Base-by-base conservation (phyloP, 2,113 vertebrate species). In the Burhinus oedicnemus region DNA sequence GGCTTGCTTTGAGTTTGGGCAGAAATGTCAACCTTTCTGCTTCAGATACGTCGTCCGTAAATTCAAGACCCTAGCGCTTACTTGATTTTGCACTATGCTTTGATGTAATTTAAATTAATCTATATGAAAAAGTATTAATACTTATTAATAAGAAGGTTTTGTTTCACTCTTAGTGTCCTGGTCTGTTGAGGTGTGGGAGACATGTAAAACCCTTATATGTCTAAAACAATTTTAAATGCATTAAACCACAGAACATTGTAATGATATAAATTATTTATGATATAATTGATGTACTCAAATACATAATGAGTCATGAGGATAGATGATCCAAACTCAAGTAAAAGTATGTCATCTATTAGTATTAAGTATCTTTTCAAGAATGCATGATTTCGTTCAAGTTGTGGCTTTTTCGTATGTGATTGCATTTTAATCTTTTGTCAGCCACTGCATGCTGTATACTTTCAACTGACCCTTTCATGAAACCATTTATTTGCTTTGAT, bases 191-290 rank as follows among this genome's bases (percentile, higher is more conserved):
- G 74, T 85, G 64, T 40, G 25, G 29, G 42, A 87, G 47, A 75
- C 30, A 23, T 71, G n/a, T 18, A 69, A 83, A 80, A 82, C 69
- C 61, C 52, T 89, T 29, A 45, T 57, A 74, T 72, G 60, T 91
- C 77, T 93, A 38, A 89, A 89, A 71, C 12, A 72, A 49, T 85
- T 97, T 85, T 47, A 96, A 93, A 86, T 47, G 47, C 61, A 57
- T 72, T 57, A 90, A 96, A 85, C 74, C 87, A 91, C 66, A 91
- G 84, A 96, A 97, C 58, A 97, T 97, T 94, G 89, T 95, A 93
- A 95, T 95, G 83, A 94, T 96, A 97, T 95, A 97, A 95, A 97
- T 97, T 92, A 97, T 97, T 97, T 97, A 97, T 96, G 94, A 96
- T 94, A 88, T 95, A 96, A 97, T 91, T 97, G 91, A 65, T 95